Evolutionary conservation across 2,113 vertebrate genomes (phyloP).

Genomic region (Coturnix japonica): DNA sequence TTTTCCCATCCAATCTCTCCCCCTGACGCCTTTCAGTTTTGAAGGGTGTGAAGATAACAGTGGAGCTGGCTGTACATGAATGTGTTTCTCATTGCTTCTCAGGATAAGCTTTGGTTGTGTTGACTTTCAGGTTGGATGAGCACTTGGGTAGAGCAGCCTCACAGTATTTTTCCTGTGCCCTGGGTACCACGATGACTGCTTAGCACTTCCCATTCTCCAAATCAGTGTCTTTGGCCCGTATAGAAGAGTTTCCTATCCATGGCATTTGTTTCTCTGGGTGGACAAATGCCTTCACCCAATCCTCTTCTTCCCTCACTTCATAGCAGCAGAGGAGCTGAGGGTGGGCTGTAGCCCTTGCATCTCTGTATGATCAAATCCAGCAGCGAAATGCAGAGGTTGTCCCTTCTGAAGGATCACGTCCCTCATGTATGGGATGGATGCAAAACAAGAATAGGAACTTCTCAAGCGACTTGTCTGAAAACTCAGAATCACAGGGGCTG

Average conservation of each 20-base stretch:
- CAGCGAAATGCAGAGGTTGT: background rate
- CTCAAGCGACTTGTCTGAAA: background rate
- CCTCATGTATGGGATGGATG: fast-evolving
- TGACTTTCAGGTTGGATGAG: background rate
- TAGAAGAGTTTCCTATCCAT: background rate
- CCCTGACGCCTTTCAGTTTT: background rate
- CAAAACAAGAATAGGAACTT: background rate
- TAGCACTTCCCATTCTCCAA: background rate
- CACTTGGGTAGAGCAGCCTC: background rate
- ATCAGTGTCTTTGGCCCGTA: background rate
- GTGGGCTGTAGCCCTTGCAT: background rate
- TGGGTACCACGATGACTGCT: background rate
- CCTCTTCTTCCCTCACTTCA: too few relatives aligned
- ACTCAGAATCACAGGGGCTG: too few relatives aligned
- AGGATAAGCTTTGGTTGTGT: background rate
- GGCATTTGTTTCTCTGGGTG: background rate
- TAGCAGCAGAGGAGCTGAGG: background rate
- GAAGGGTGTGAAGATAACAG: background rate
- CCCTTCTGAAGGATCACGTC: background rate
- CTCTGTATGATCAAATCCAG: background rate
- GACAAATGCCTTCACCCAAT: background rate
- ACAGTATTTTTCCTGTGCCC: background rate
- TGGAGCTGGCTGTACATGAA: fast-evolving
- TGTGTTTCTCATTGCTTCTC: background rate
- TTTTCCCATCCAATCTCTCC: background rate